phyloP scores from a whole-genome alignment of 30 jellyfish, hydroid and myxozoan genomes.

The Rhopilema esculentum region DNA sequence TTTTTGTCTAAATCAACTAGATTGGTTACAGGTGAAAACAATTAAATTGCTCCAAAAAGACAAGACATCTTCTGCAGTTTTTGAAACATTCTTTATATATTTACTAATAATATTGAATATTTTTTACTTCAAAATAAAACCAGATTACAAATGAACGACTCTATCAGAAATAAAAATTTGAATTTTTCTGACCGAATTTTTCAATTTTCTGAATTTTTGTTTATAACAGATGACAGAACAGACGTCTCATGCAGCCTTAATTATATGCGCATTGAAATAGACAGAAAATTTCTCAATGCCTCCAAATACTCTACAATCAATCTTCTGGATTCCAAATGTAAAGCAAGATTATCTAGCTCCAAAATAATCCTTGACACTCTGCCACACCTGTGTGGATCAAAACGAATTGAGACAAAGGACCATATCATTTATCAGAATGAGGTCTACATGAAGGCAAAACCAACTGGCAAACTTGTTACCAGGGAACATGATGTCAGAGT shows the following conservation, averaged over 20 bases:
- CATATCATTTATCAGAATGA: constrained; percentile 37
- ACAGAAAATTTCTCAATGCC: constrained; percentile 10
- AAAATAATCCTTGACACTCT: constrained; percentile 34
- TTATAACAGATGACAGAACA: not conserved
- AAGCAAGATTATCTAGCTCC: constrained; percentile 22
- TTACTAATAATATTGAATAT: too few species aligned
- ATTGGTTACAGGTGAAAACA: too few species aligned
- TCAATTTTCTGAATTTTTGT: not conserved
- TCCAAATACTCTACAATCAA: constrained; percentile 27
- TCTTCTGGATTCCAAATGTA: constrained; percentile 23
- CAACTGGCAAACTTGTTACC: constrained; percentile 45
- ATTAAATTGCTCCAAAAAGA: too few species aligned
- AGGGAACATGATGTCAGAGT: constrained; percentile 56
- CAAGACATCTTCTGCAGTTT: not conserved
- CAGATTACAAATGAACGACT: not conserved
- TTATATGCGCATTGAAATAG: constrained; percentile 43
- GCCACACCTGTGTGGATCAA: constrained; percentile 48
- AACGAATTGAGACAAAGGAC: constrained; percentile 16
- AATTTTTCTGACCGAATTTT: not conserved
- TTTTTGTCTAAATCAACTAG: too few species aligned
- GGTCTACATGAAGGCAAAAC: constrained; percentile 42
- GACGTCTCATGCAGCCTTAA: constrained; percentile 43
- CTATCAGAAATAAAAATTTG: not conserved
- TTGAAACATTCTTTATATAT: too few species aligned
- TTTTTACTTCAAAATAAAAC: too few species aligned